Evolutionary conservation across 2,888 invertebrate genomes (phyloP).

Genomic region (Agrotis clavis): DNA sequence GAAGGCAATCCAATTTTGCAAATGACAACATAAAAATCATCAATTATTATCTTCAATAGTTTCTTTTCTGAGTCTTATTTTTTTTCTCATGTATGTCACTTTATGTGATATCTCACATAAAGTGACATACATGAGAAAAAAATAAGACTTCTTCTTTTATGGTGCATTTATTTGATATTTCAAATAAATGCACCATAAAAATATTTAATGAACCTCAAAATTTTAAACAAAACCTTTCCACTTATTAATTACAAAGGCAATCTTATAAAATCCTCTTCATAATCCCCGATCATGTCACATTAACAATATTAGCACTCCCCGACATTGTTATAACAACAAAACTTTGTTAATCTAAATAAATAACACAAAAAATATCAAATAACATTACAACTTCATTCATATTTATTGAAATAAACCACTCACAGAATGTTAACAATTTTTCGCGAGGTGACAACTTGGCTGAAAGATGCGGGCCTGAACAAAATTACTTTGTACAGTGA

Average conservation of each 20-base stretch:
- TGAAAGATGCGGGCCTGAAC: conserved; percentile 68
- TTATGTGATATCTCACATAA: no score
- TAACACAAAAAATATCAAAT: conserved; percentile 70
- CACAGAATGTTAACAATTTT: conserved; percentile 76
- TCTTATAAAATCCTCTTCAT: background rate
- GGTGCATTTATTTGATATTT: no score
- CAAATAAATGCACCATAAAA: no score
- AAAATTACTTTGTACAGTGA: conserved; percentile 16
- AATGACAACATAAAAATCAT: no score
- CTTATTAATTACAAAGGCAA: background rate
- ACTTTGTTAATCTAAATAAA: conserved; percentile 84
- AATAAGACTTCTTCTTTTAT: no score
- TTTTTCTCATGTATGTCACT: no score
- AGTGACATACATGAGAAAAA: no score
- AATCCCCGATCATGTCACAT: conserved; percentile 46
- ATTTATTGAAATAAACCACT: conserved; percentile 77
- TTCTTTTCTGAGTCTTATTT: no score
- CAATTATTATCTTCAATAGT: no score
- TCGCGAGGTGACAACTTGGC: conserved; percentile 73
- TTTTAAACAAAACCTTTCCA: background rate
- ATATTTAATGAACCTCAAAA: no score
- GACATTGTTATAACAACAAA: conserved; percentile 67
- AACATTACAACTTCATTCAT: conserved; percentile 75
- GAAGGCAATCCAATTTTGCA: no score
- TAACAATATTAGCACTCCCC: conserved; percentile 57